These are phyloP conservation scores for Pterophyllum scalare DNA, from an alignment of 2,113 vertebrate species.

Conservation along the genomic window DNA sequence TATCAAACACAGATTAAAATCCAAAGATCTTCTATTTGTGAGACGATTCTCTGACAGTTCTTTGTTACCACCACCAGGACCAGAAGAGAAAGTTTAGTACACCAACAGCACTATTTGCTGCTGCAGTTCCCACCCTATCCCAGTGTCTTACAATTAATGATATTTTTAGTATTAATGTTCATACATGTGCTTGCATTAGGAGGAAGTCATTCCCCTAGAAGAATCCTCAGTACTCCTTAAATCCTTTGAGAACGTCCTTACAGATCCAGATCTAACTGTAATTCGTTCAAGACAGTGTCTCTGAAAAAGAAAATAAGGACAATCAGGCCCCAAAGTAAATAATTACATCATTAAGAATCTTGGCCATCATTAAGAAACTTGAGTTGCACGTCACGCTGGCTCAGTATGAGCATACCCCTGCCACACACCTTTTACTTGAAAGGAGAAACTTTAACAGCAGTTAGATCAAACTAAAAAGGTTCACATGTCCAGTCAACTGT, in stretches of 20 bases:
- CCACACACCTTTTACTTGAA: constrained; percentile 15
- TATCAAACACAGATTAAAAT: not conserved
- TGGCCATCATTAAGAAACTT: no score
- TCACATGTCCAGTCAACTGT: constrained; percentile 2
- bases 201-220: not conserved
- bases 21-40: not conserved
- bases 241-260: not conserved
- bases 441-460: not conserved
- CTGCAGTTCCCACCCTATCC: not conserved
- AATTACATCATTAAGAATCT: not conserved
- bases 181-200: not conserved
- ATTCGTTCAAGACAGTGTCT: not conserved
- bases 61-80: not conserved
- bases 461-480: constrained; percentile 9
- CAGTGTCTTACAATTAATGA: not conserved
- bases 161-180: not conserved
- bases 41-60: not conserved
- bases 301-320: not conserved
- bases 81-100: not conserved
- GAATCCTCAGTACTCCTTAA: not conserved
- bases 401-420: not conserved
- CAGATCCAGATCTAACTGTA: not conserved
- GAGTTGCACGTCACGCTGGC: not conserved
- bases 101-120: not conserved
- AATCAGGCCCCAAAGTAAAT: not conserved